A percentile compares a stretch with the other conserved stretches of the same genome.
Evolutionary conservation across 1,140 invertebrate species (phyloP).

Genomic region (Dinothrombium tinctorium): DNA sequence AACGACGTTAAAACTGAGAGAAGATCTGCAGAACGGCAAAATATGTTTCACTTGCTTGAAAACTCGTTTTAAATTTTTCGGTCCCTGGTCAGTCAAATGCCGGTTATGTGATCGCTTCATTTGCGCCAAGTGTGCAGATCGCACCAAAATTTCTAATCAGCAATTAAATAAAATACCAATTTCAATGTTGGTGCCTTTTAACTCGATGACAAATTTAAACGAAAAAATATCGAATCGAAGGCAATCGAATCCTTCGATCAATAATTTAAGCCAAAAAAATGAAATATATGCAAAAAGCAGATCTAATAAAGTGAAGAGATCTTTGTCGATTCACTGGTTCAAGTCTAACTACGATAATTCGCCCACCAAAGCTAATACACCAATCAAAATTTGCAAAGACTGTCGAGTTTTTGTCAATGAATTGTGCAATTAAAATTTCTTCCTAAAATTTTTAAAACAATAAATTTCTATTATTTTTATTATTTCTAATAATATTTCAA

Average conservation of each 20-base stretch:
- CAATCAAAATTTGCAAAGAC: no score
- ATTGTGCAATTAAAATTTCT: no score
- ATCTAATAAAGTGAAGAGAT: no score
- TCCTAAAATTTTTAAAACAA: no score
- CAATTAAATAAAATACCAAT: constrained; percentile 2
- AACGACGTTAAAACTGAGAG: not conserved
- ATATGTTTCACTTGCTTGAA: not conserved
- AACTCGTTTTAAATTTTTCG: not conserved
- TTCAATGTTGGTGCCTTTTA: not conserved
- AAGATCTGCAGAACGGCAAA: not conserved
- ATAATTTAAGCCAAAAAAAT: no score
- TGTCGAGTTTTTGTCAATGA: no score
- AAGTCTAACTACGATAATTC: no score
- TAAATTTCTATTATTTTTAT: no score
- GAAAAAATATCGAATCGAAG: not conserved
- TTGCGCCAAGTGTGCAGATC: not conserved
- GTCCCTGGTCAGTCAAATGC: not conserved
- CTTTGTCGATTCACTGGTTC: no score
- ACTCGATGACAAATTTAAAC: not conserved
- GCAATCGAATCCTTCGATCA: not conserved
- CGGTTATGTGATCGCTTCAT: not conserved
- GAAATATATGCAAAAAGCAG: no score
- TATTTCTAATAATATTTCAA: no score
- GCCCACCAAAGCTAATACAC: no score
- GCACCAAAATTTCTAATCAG: not conserved